These are phyloP conservation scores for Philaenus spumarius DNA, from an alignment of 1,140 invertebrate genomes.

Conservation along the genomic window DNA sequence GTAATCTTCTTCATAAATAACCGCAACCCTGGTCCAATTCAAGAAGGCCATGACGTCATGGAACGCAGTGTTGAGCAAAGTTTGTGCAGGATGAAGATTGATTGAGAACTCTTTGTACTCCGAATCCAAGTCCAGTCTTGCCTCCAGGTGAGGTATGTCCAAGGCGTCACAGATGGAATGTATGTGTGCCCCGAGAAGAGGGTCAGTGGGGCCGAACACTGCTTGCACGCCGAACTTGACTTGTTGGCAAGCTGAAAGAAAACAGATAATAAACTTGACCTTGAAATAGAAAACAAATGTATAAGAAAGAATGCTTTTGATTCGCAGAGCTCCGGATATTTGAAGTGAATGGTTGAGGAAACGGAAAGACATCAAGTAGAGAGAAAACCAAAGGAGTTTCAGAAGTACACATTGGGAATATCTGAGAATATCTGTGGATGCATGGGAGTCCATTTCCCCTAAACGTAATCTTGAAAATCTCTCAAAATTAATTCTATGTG, in stretches of 20 bases:
- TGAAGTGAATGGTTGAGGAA: too few species aligned
- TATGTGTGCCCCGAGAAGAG: conserved; percentile 54
- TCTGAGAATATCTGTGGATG: too few species aligned
- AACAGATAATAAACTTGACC: too few species aligned
- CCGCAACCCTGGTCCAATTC: conserved; percentile 64
- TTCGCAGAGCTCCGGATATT: too few species aligned
- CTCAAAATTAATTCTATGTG: too few species aligned
- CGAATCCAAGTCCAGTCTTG: conserved; percentile 48
- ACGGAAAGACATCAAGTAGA: too few species aligned
- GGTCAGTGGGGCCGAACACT: conserved; percentile 58
- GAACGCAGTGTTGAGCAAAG: conserved; percentile 54
- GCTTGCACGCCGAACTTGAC: conserved; percentile 54
- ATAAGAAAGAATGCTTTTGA: too few species aligned
- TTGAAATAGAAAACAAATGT: too few species aligned
- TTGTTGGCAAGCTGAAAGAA: conserved; percentile 52
- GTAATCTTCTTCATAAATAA: conserved; percentile 65
- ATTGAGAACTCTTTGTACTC: conserved; percentile 54
- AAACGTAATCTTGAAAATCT: too few species aligned
- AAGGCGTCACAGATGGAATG: conserved; percentile 63
- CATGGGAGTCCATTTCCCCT: too few species aligned
- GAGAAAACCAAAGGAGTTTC: too few species aligned
- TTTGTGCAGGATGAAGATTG: conserved; percentile 62
- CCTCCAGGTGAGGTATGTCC: conserved; percentile 63
- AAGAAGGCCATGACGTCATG: conserved; percentile 59
- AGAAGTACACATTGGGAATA: too few species aligned